A percentile compares a stretch with the other conserved stretches of the same genome.
These are phyloP conservation scores for Aphidius gifuensis DNA, from an alignment of 1,140 invertebrate species.

Conservation along the genomic window DNA sequence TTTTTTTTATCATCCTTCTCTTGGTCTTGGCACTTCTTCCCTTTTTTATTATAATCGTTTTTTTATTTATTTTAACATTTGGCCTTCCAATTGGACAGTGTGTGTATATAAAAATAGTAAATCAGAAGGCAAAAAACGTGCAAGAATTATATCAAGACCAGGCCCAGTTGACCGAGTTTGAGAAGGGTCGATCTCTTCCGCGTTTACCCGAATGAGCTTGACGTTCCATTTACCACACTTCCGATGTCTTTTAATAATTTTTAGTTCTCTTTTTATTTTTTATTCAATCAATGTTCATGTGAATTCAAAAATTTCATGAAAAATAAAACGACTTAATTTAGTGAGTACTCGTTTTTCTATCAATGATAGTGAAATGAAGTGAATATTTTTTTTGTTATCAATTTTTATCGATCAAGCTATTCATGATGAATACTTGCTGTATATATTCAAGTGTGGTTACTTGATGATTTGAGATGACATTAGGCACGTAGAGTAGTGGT, in stretches of 20 bases:
- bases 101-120: slow-evolving; percentile 15
- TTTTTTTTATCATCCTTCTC: slow-evolving; percentile 10
- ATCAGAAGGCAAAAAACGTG: slow-evolving; percentile 13
- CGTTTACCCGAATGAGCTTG: not conserved
- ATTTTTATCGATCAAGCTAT: no score
- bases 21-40: not conserved
- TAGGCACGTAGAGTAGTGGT: no score
- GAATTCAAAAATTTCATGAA: no score
- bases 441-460: no score
- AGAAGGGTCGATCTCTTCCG: slow-evolving; percentile 23
- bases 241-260: slow-evolving; percentile 1
- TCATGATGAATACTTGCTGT: no score
- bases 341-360: no score
- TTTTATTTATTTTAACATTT: slow-evolving; percentile 1
- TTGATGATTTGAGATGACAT: no score
- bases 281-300: no score
- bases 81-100: slow-evolving; percentile 9
- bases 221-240: slow-evolving; percentile 9
- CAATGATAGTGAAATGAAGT: no score
- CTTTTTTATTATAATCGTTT: slow-evolving; percentile 16
- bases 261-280: no score
- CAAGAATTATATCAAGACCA: slow-evolving; percentile 9
- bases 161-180: slow-evolving; percentile 25
- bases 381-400: no score
- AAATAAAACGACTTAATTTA: no score